phyloP scores from a whole-genome alignment of 2,888 invertebrate genomes.

The Lottia scabra region DNA sequence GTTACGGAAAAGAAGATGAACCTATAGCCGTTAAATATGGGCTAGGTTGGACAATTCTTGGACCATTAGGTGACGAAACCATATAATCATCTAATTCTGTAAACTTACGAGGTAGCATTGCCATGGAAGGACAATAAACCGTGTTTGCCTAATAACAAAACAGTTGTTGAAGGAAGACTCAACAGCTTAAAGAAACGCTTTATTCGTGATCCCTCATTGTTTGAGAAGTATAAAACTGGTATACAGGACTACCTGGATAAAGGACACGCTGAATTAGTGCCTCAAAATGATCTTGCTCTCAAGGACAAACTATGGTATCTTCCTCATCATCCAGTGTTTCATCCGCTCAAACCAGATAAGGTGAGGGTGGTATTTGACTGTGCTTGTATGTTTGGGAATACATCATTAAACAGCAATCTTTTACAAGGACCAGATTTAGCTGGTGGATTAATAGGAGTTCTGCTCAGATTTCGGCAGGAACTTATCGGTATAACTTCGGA shows the following conservation, averaged over 20 bases:
- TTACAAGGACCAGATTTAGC: slow-evolving; percentile 24
- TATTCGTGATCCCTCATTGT: not conserved
- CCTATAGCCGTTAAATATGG: not conserved
- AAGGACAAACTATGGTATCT: slow-evolving; percentile 20
- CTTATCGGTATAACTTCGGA: not conserved
- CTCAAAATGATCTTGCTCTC: not conserved
- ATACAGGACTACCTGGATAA: slow-evolving; percentile 6
- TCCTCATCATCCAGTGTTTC: slow-evolving; percentile 22
- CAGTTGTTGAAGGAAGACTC: not conserved
- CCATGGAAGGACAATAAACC: no score
- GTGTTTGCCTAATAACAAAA: not conserved
- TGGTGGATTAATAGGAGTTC: slow-evolving; percentile 21
- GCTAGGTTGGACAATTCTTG: not conserved
- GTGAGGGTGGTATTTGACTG: not conserved
- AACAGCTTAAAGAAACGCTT: not conserved
- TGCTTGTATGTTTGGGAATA: slow-evolving; percentile 14
- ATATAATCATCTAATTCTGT: no score
- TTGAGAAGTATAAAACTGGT: slow-evolving; percentile 12
- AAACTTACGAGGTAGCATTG: not conserved
- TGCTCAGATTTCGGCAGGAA: slow-evolving; percentile 21
- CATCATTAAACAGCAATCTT: slow-evolving; percentile 23
- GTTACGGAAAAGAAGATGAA: not conserved
- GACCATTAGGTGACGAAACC: not conserved
- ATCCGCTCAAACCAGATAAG: slow-evolving; percentile 19
- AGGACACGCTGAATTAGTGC: slow-evolving; percentile 5